These are phyloP conservation scores for Abrostola tripartita DNA, from an alignment of 2,888 invertebrate species.

Conservation along the genomic window DNA sequence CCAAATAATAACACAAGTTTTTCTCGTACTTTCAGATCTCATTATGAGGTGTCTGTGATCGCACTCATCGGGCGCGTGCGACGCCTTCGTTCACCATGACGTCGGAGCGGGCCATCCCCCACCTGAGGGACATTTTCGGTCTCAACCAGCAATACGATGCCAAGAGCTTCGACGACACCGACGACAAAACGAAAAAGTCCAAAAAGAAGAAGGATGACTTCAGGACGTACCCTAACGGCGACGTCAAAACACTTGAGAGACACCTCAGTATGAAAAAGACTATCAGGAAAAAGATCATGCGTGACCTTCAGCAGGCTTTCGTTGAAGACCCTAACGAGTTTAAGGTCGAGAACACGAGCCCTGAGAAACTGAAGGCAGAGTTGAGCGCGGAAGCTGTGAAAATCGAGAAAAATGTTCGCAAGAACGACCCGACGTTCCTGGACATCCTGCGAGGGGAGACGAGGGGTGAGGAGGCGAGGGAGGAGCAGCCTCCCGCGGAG, in stretches of 20 bases:
- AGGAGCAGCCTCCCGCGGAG: constrained; percentile 86
- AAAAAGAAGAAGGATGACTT: constrained; percentile 91
- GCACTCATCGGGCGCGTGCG: constrained; percentile 61
- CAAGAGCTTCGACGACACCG: constrained; percentile 83
- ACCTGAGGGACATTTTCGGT: constrained; percentile 92
- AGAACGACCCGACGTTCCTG: constrained; percentile 90
- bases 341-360: constrained; percentile 91
- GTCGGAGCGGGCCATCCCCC: constrained; percentile 92
- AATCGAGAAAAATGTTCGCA: constrained; percentile 87
- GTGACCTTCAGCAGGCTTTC: constrained; percentile 93
- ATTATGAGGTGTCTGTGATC: constrained; percentile 82
- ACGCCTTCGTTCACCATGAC: constrained; percentile 85
- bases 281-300: constrained; percentile 95
- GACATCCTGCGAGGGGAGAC: constrained; percentile 91
- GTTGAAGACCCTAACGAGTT: constrained; percentile 92
- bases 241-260: constrained; percentile 92
- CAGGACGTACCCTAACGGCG: constrained; percentile 90
- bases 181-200: constrained; percentile 87
- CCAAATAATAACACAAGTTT: constrained; percentile 18
- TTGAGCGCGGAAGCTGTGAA: constrained; percentile 91
- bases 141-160: constrained; percentile 88
- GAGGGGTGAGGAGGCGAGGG: constrained; percentile 79
- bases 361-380: constrained; percentile 91
- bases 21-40: constrained; percentile 78
- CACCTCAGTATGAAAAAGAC: constrained; percentile 96